Conservation (phyloP, 2,888 invertebrate species). For the Nemotelus pantherinus region DNA sequence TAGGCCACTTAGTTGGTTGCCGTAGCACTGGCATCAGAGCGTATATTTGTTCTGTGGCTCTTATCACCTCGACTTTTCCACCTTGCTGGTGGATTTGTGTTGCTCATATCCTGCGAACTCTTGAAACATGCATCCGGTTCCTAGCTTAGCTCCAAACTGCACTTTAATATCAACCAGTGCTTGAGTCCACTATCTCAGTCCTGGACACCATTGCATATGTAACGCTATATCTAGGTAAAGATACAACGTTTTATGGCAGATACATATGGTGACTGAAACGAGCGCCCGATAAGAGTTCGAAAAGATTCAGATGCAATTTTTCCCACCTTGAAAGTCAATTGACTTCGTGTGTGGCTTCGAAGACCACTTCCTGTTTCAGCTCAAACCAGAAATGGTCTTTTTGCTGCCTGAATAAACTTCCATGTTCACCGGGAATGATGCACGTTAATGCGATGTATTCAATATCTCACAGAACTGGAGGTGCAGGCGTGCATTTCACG, state of each 20-base stretch:
- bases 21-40: too few species aligned
- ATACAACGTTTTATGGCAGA: background rate
- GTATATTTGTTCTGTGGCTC: too few species aligned
- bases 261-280: background rate
- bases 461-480: too few species aligned
- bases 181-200: background rate
- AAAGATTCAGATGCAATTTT: background rate
- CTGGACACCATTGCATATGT: background rate
- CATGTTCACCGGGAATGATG: too few species aligned
- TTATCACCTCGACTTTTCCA: too few species aligned
- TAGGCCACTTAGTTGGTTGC: constrained; percentile 1
- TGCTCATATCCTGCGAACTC: background rate
- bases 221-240: background rate
- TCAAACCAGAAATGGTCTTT: background rate
- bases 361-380: background rate
- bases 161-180: background rate
- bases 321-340: background rate
- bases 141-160: background rate
- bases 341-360: background rate
- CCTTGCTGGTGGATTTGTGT: too few species aligned
- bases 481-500: too few species aligned
- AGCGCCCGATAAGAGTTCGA: background rate
- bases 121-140: background rate
- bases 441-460: too few species aligned
- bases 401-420: background rate